A percentile compares a stretch with the other conserved stretches of the same genome.
phyloP scores from a whole-genome alignment of 2,113 vertebrate species.

The Oncorhynchus kisutch region DNA sequence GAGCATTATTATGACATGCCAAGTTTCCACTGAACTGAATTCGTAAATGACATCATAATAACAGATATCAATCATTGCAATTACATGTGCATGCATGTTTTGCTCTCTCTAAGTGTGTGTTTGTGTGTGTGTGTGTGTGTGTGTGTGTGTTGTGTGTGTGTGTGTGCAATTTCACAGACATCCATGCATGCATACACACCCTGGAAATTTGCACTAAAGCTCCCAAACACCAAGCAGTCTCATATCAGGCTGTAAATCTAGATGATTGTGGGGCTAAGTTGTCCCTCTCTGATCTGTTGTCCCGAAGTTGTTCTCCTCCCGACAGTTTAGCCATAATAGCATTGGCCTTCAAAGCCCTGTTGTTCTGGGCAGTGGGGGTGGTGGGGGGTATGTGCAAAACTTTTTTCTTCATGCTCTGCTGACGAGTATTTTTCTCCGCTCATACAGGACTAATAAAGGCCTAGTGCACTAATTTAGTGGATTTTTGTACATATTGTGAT shows the following conservation, averaged over 20 bases:
- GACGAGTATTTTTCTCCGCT: too few relatives aligned
- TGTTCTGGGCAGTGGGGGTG: background rate
- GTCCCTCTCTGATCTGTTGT: background rate
- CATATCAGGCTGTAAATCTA: background rate
- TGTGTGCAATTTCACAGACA: background rate
- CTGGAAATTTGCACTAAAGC: background rate
- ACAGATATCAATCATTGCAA: constrained; percentile 22
- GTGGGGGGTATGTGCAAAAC: too few relatives aligned
- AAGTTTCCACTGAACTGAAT: constrained; percentile 44
- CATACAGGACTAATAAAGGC: too few relatives aligned
- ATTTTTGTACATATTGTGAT: too few relatives aligned
- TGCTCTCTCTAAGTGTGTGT: too few relatives aligned
- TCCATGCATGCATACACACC: background rate
- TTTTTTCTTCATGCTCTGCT: too few relatives aligned
- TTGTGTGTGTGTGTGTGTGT: background rate
- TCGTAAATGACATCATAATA: constrained; percentile 30
- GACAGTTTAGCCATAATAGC: background rate
- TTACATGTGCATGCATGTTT: constrained; percentile 15
- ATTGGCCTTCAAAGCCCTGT: constrained; percentile 7
- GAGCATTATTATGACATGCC: constrained; percentile 8
- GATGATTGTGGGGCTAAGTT: background rate
- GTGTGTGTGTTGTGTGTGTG: background rate
- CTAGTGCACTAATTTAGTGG: too few relatives aligned
- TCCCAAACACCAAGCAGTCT: background rate
- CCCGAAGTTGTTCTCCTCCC: background rate